Percentiles rank a stretch among this genome's conserved stretches.
Evolutionary conservation across 2,113 vertebrate species (phyloP).

Genomic region (Phrynosoma platyrhinos): DNA sequence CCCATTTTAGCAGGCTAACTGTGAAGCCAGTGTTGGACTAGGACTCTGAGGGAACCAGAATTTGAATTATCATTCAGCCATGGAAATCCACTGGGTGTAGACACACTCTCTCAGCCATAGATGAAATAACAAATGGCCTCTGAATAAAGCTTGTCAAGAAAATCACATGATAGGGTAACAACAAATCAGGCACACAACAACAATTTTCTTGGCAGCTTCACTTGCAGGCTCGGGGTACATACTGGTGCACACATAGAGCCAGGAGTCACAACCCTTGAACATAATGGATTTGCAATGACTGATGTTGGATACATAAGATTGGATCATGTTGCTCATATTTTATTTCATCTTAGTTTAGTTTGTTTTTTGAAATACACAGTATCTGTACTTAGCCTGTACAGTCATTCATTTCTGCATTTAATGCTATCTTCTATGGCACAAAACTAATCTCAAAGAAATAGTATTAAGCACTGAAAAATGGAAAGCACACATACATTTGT

Average conservation of each 20-base stretch:
- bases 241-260: neutral
- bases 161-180: too few species aligned
- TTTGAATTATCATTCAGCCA: too few species aligned
- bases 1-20: too few species aligned
- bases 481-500: too few species aligned
- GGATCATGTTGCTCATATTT: neutral
- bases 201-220: neutral
- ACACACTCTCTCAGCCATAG: too few species aligned
- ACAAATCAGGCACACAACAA: neutral
- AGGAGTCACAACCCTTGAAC: neutral
- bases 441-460: neutral
- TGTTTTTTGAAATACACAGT: neutral
- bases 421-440: neutral
- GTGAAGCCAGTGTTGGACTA: too few species aligned
- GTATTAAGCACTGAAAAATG: too few species aligned
- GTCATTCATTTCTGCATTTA: neutral
- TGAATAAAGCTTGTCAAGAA: too few species aligned
- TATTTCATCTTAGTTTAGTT: neutral
- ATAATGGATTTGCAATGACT: neutral
- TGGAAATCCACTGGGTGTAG: too few species aligned
- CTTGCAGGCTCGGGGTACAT: neutral
- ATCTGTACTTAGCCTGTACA: neutral
- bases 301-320: neutral
- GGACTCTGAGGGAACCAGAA: too few species aligned
- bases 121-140: too few species aligned